These are phyloP conservation scores for Dichetophora obliterata DNA, from an alignment of 2,888 invertebrate species.

Conservation along the genomic window DNA sequence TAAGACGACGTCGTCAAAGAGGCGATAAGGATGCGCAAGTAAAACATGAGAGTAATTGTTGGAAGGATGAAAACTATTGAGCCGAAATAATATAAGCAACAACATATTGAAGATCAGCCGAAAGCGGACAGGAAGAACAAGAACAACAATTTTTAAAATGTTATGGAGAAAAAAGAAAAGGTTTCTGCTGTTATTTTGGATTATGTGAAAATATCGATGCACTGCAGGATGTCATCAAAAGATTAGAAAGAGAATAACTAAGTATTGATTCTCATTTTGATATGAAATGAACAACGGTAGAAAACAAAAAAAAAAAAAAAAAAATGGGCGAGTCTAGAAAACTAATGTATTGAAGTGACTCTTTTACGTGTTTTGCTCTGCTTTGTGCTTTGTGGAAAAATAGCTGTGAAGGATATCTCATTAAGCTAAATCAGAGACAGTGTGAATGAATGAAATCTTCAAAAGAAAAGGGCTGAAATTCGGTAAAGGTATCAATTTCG, in stretches of 20 bases:
- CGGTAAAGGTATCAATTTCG: no score
- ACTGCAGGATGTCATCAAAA: conserved; percentile 1
- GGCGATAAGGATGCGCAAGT: conserved; percentile 5
- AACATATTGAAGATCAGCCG: not conserved
- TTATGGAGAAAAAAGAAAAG: not conserved
- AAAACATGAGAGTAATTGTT: not conserved
- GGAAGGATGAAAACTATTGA: conserved; percentile 21
- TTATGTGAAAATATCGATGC: not conserved
- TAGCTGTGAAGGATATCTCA: no score
- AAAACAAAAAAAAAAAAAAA: no score
- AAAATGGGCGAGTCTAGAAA: no score
- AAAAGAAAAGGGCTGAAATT: no score
- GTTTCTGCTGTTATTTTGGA: not conserved
- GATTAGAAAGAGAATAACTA: not conserved
- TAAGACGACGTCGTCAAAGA: not conserved
- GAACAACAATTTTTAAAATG: not conserved
- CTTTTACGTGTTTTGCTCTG: no score
- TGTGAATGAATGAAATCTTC: no score
- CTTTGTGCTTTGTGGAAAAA: no score
- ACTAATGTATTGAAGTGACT: no score
- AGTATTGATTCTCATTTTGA: no score
- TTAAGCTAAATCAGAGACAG: no score
- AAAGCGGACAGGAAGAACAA: not conserved
- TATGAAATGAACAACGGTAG: no score
- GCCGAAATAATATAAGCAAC: not conserved